A percentile compares a stretch with the other conserved stretches of the same genome.
phyloP scores from a whole-genome alignment of 2,113 vertebrate species.

The Sceloporus undulatus region DNA sequence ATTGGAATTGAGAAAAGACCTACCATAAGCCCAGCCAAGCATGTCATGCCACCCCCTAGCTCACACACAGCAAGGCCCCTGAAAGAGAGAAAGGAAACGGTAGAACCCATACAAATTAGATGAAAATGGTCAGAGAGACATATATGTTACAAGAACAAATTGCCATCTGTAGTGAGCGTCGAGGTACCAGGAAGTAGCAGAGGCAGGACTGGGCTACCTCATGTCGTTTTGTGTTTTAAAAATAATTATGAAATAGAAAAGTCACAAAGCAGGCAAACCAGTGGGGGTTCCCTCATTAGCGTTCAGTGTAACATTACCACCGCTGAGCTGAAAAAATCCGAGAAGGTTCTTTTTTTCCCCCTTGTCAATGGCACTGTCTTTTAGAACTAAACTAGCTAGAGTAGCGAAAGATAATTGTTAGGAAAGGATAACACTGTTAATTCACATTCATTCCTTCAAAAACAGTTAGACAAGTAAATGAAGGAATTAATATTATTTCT shows the following conservation, averaged over 20 bases:
- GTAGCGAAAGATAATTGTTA: slow-evolving; percentile 87
- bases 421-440: slow-evolving; percentile 85
- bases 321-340: slow-evolving; percentile 86
- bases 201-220: slow-evolving; percentile 84
- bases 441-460: slow-evolving; percentile 84
- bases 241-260: slow-evolving; percentile 91
- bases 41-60: slow-evolving; percentile 94
- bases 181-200: slow-evolving; percentile 84
- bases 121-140: slow-evolving; percentile 83
- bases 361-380: slow-evolving; percentile 85
- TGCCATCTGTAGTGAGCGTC: slow-evolving; percentile 81
- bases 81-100: slow-evolving; percentile 87
- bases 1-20: slow-evolving; percentile 89
- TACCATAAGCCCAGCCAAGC: slow-evolving; percentile 95
- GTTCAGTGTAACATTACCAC: slow-evolving; percentile 86
- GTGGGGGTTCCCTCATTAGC: slow-evolving; percentile 88
- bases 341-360: slow-evolving; percentile 81
- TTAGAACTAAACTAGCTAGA: slow-evolving; percentile 86
- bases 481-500: slow-evolving; percentile 79
- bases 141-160: slow-evolving; percentile 87
- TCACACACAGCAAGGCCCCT: slow-evolving; percentile 92
- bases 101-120: slow-evolving; percentile 90
- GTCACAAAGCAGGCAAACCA: slow-evolving; percentile 88
- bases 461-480: slow-evolving; percentile 83
- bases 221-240: slow-evolving; percentile 90